Evolutionary conservation across 2,888 invertebrate genomes (phyloP).

Genomic region (Lepidochitona cinerea): DNA sequence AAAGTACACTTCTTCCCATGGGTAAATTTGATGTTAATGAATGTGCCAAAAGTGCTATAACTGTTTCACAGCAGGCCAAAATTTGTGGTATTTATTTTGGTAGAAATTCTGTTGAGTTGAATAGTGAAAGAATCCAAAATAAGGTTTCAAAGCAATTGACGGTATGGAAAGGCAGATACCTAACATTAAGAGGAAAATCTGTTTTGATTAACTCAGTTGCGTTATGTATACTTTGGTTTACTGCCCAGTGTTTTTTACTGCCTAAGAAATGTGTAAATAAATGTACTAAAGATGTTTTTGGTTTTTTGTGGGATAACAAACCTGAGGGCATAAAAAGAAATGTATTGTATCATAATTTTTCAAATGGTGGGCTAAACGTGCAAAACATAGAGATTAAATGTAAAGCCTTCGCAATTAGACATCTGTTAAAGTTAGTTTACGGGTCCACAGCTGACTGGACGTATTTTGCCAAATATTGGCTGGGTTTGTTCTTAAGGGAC

Average conservation of each 20-base stretch:
- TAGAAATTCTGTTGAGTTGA: not conserved
- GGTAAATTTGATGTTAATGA: not conserved
- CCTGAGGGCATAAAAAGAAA: not conserved
- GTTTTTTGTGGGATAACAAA: not conserved
- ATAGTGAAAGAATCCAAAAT: not conserved
- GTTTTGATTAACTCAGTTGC: not conserved
- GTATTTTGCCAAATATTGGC: conserved; percentile 3
- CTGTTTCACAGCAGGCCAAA: not conserved
- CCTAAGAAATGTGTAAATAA: not conserved
- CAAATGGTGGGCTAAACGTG: not conserved
- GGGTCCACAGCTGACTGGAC: not conserved
- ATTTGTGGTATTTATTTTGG: not conserved
- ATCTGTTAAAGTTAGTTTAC: not conserved
- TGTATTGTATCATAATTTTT: not conserved
- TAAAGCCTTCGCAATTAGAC: not conserved
- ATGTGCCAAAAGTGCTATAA: not conserved
- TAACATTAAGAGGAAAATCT: not conserved
- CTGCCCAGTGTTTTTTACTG: not conserved
- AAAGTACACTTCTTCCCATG: conserved; percentile 19
- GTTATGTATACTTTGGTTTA: not conserved
- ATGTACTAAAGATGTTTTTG: not conserved
- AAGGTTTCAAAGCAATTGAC: not conserved
- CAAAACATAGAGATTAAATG: not conserved
- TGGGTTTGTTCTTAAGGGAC: not conserved
- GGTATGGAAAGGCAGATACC: not conserved